Evolutionary conservation across 2,113 vertebrate genomes (phyloP), one percentile per base, ranked within the genome.

Genomic region (Scophthalmus maximus): DNA sequence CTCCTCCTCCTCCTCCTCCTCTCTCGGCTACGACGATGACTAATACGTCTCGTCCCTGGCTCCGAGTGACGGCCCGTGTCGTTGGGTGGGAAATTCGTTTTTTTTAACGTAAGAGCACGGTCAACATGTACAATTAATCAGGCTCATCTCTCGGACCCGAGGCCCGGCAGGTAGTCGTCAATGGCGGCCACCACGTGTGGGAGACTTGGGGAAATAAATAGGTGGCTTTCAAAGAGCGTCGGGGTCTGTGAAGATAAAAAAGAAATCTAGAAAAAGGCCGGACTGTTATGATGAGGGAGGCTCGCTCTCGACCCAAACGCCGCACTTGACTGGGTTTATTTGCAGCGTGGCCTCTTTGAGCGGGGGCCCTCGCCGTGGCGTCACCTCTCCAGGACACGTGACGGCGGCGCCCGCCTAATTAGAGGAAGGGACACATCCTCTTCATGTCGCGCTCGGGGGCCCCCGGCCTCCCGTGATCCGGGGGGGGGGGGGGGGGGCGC

Each of bases 51-150:
- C 57, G 34, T 64, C 65, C 69, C 65, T 79, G 66, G 17, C 50
- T 78, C 56, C 83, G 78, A 89, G 36, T 84, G 89, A 76, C 88
- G 68, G n/a, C 76, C 74, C 61, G 78, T 76, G 68, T 85, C 74
- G 44, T 75, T 82, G 64, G 14, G 47, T 38, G 68, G 70, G 72
- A 82, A 81, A 81, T 80, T 52, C 73, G n/a, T 60, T 76, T 87
- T 65, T 60, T 76, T 87, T 65, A 72, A 78, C 85, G 77, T 78
- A 76, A 83, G 68, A 63, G 62, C 76, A n/a, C 49, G 78, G 82
- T 84, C 70, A 72, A 84, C 81, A 86, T 87, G 73, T 73, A 77
- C 87, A 78, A 91, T 90, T 87, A 88, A 91, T 87, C 66, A 73
- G 71, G 26, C 74, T 71, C 78, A 23, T 76, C 73, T 69, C 69